Percentiles rank a stretch among this genome's conserved stretches.
Conservation (phyloP, 2,797 vertebrate species). For the Hippoglossus hippoglossus region DNA sequence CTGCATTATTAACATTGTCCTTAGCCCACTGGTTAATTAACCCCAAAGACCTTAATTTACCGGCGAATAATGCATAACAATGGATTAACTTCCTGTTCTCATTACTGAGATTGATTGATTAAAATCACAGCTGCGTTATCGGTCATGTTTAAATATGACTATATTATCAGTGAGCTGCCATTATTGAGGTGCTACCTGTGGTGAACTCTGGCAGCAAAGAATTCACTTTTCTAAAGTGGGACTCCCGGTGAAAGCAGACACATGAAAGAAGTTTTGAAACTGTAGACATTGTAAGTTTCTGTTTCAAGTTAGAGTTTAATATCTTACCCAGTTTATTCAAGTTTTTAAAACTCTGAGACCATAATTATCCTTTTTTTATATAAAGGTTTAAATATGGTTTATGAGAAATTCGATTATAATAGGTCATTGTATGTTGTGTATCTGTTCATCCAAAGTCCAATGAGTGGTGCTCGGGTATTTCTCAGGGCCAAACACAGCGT, state of each 20-base stretch:
- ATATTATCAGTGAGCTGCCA: constrained; percentile 67
- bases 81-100: constrained; percentile 84
- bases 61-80: constrained; percentile 81
- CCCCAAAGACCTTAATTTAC: constrained; percentile 85
- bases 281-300: background rate
- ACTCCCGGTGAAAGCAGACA: constrained; percentile 12
- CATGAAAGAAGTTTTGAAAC: constrained; percentile 16
- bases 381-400: no score
- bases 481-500: background rate
- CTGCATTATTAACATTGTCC: constrained; percentile 84
- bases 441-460: background rate
- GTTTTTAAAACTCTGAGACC: no score
- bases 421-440: background rate
- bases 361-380: no score
- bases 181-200: constrained; percentile 58
- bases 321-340: background rate
- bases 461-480: background rate
- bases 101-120: constrained; percentile 83
- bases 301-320: background rate
- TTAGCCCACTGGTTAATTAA: constrained; percentile 84
- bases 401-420: background rate
- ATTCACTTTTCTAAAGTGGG: constrained; percentile 23
- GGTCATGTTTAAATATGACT: constrained; percentile 80
- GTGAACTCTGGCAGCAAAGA: constrained; percentile 30
- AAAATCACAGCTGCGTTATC: constrained; percentile 79